Base-by-base conservation (phyloP, 1,140 invertebrate species). In the Glomeris maerens region DNA sequence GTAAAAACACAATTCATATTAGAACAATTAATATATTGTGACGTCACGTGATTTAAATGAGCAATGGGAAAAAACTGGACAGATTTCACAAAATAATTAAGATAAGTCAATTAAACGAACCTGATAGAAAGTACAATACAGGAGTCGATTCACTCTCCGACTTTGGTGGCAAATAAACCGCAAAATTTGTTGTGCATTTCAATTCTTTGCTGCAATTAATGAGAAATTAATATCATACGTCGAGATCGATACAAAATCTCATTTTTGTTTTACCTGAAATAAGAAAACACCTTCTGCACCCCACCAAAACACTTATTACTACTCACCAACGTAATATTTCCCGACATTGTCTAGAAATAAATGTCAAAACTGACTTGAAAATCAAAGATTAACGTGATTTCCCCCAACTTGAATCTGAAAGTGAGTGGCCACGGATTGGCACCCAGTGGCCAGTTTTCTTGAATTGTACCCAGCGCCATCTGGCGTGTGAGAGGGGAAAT, bases 161-260 rank as follows among this genome's bases (percentile, higher is more conserved):
- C 60, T 83, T 74, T 0, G 86, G 79, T 47, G 90, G 93, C 31
- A 96, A 56, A 63, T 82, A 97, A 23, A 94, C 73, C 2, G 83
- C 88, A 72, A 97, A 94, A 60, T 88, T 93, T 84, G 94, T 96
- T 47, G 77, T 75, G 66, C 91, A 95, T 65, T 83, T 78, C 47
- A 94, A 64, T 60, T 81, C 77, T 48, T 70, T 66, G 49, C 91
- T 83, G 57, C 40, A 69, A 71, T 31, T n/a, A 49, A 55, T 23
- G 26, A 42, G 42, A 27, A 47, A 42, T 45, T 27, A 26, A 40
- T 49, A 29, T 23, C 27, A 21, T 25, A 4, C 44, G 14, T 20
- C 42, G 40, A 44, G 48, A 49, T 31, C 5, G 22, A 17, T 4
- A 27, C 41, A 20, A 28, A 25, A 20, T 25, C 14, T 20, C 20